A percentile compares a stretch with the other conserved stretches of the same genome.
phyloP scores from a whole-genome alignment of 2,113 vertebrate genomes.

The Miniopterus natalensis region DNA sequence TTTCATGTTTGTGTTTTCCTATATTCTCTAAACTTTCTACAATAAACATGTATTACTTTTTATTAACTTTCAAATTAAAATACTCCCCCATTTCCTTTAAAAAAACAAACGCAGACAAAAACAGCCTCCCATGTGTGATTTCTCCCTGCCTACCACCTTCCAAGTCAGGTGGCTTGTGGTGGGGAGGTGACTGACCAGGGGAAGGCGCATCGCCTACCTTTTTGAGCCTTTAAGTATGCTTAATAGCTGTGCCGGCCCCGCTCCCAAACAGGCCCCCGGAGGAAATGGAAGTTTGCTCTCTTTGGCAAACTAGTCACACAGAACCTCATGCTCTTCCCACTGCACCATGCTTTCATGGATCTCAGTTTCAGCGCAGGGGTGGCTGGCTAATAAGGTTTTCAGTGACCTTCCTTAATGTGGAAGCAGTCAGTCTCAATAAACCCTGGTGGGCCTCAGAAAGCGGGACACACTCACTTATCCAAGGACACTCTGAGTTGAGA shows the following conservation, averaged over 20 bases:
- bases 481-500: constrained; percentile 9
- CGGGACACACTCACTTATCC: not conserved
- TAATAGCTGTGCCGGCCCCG: not conserved
- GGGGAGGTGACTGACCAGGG: not conserved
- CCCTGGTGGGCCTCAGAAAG: not conserved
- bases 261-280: not conserved
- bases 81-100: not conserved
- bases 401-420: constrained; percentile 35
- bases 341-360: not conserved
- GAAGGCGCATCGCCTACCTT: not conserved
- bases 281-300: not conserved
- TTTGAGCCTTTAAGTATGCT: not conserved
- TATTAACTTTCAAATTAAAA: not conserved
- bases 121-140: not conserved
- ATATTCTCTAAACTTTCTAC: constrained; percentile 45
- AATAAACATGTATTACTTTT: constrained; percentile 34
- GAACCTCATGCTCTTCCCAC: not conserved
- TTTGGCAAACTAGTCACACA: not conserved
- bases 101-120: not conserved
- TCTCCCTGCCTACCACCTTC: not conserved
- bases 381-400: constrained; percentile 34
- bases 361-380: not conserved
- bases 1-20: constrained; percentile 50
- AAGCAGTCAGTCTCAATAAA: constrained; percentile 1
- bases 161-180: not conserved